Conservation (phyloP, 2,888 invertebrate species). For the Lycophotia porphyrea region DNA sequence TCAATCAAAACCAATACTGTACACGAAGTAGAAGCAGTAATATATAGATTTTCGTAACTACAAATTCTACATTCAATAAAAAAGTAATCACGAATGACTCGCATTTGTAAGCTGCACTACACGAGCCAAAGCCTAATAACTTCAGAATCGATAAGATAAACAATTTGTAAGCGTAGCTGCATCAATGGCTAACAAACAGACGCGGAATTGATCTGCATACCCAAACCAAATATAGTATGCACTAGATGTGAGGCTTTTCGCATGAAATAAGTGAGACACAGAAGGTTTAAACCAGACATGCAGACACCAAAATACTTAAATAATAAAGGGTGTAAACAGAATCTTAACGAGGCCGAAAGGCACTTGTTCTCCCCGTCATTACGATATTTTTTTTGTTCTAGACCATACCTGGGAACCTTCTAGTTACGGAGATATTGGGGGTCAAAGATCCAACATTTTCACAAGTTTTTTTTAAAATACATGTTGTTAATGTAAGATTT, state of each 20-base stretch:
- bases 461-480: too few relatives aligned
- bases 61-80: neutral
- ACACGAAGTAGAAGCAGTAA: neutral
- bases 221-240: slow-evolving; percentile 28
- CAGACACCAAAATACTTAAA: too few relatives aligned
- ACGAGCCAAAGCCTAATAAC: slow-evolving; percentile 33
- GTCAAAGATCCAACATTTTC: too few relatives aligned
- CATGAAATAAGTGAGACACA: neutral
- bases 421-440: too few relatives aligned
- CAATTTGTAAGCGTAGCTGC: slow-evolving; percentile 32
- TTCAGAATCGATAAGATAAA: slow-evolving; percentile 52
- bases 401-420: too few relatives aligned
- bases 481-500: too few relatives aligned
- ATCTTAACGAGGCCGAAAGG: too few relatives aligned
- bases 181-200: slow-evolving; percentile 38
- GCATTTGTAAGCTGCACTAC: slow-evolving; percentile 20
- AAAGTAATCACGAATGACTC: neutral
- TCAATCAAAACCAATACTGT: neutral
- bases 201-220: slow-evolving; percentile 47
- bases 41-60: neutral
- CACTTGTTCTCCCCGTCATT: too few relatives aligned
- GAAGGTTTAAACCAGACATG: slow-evolving; percentile 35
- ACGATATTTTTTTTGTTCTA: too few relatives aligned
- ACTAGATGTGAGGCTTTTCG: slow-evolving; percentile 20
- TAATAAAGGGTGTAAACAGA: too few relatives aligned